These are phyloP conservation scores for Pituophis catenifer DNA, from an alignment of 2,113 vertebrate genomes.

Conservation along the genomic window DNA sequence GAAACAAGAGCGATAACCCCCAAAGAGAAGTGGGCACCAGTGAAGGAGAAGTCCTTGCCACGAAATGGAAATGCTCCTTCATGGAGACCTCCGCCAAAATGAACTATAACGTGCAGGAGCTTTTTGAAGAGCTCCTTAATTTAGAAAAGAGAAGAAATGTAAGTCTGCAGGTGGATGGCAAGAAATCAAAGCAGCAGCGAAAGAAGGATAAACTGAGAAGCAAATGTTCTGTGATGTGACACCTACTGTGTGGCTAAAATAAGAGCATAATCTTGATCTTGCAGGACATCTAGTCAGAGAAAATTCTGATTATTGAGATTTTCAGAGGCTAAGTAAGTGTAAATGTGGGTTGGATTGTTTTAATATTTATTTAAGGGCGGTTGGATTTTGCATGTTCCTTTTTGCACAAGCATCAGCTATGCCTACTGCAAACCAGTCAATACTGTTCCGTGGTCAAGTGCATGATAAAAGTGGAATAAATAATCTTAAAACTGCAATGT, in stretches of 20 bases:
- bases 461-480: not conserved
- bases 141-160: slow-evolving; percentile 67
- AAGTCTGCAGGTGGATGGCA: slow-evolving; percentile 63
- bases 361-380: slow-evolving; percentile 26
- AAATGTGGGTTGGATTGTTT: not conserved
- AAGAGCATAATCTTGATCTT: slow-evolving; percentile 1
- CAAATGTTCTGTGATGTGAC: slow-evolving; percentile 72
- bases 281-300: not conserved
- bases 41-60: slow-evolving; percentile 65
- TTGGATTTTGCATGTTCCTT: slow-evolving; percentile 53
- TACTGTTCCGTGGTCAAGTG: slow-evolving; percentile 24
- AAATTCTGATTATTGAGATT: not conserved
- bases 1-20: slow-evolving; percentile 67
- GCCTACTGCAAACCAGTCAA: not conserved
- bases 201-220: slow-evolving; percentile 66
- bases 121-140: slow-evolving; percentile 71
- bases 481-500: not conserved
- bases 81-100: slow-evolving; percentile 72
- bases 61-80: slow-evolving; percentile 74
- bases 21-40: slow-evolving; percentile 62
- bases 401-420: slow-evolving; percentile 11
- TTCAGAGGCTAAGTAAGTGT: not conserved
- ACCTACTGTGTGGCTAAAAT: not conserved
- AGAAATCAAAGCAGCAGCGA: slow-evolving; percentile 67
- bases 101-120: slow-evolving; percentile 72